Evolutionary conservation across 1,140 invertebrate species (phyloP), one percentile per base, ranked within the genome.

Genomic region (Drosophila eugracilis): DNA sequence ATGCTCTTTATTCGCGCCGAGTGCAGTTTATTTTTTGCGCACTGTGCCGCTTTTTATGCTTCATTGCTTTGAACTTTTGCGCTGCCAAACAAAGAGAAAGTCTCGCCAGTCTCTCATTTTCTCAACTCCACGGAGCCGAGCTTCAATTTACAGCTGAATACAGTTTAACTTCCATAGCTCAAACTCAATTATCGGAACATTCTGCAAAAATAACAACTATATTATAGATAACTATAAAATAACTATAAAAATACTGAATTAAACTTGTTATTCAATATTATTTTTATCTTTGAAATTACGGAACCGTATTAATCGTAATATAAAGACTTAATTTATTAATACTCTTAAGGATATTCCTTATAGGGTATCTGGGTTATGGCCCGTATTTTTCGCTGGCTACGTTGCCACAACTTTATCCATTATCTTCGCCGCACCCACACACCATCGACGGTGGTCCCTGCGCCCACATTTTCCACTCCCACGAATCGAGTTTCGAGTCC

Each of bases 11-110:
- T 44, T 58, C 14, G 15, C 30, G n/a, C 28, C 37, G 41, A 37
- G 24, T 65, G 60, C 60, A 65, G 41, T 60, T 50, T 57, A 57
- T 44, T 67, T 54, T 53, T 47, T 47, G 44, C 24, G 5, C 45
- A 39, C 50, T 71, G 63, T 60, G 34, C 32, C 26, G 49, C 50
- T 57, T 85, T 74, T 77, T 88, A 81, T 85, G 81, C 81, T 86
- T 74, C 81, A 85, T 77, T 85, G 77, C 81, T 88, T 86, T 86
- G 78, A 88, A 86, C 83, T 86, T 83, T 88, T 83, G 83, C 78
- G 83, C 79, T 72, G 62, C 65, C 42, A 57, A 88, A 83, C 84
- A 89, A 89, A 89, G 83, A 86, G 83, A 86, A 86, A 86, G 83
- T 88, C 63, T 62, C 48, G 30, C 39, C 66, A 72, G 26, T 41